A percentile compares a stretch with the other conserved stretches of the same genome.
These are phyloP conservation scores for Melozone crissalis DNA, from an alignment of 2,113 vertebrate species.

Conservation along the genomic window DNA sequence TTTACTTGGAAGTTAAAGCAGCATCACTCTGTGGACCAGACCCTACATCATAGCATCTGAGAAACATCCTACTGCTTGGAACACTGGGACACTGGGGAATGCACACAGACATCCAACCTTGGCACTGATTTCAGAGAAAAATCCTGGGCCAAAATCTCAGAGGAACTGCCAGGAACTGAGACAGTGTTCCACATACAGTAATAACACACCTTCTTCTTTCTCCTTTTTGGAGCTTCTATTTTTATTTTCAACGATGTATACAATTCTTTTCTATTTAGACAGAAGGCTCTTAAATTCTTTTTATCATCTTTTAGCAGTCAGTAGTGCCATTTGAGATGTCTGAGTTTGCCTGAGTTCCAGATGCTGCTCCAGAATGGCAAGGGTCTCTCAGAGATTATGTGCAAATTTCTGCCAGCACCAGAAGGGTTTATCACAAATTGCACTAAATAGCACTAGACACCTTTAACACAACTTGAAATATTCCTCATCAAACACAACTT, in stretches of 20 bases:
- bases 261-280: background rate
- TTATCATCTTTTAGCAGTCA: background rate
- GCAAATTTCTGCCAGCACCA: background rate
- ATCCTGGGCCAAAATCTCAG: background rate
- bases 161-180: background rate
- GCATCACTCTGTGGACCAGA: background rate
- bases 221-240: background rate
- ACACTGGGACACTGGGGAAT: background rate
- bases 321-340: background rate
- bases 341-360: background rate
- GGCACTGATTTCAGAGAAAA: background rate
- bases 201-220: background rate
- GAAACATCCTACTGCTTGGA: background rate
- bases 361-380: background rate
- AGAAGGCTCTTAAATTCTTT: background rate
- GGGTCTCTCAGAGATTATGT: background rate
- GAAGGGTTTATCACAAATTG: background rate
- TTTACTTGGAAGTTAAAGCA: background rate
- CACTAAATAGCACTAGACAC: background rate
- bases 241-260: background rate
- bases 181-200: background rate
- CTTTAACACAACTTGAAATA: background rate
- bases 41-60: background rate
- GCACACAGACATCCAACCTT: background rate
- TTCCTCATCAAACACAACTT: background rate